Base-by-base conservation (phyloP, 1,140 invertebrate species). In the Drosophila neocordata region DNA sequence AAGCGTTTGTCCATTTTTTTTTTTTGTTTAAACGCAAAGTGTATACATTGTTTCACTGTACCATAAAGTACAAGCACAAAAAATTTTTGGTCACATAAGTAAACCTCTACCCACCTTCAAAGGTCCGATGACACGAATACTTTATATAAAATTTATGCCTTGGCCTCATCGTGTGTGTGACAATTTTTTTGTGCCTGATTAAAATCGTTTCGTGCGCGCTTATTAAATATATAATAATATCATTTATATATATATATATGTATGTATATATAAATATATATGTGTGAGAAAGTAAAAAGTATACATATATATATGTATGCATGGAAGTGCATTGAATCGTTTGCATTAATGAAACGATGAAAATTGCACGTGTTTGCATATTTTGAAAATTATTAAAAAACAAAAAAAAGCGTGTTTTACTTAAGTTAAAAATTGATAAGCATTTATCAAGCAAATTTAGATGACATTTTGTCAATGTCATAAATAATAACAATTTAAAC, bases 121-220 rank as follows among this genome's bases (percentile, higher is more conserved):
- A 67, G 72, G 72, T 75, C 71, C 72, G 67, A 58, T 75, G 72
- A 75, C 72, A 74, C 72, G 63, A n/a, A 27, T 41, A 31, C 58
- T 22, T 74, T 64, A 58, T 73, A 44, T 51, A 24, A 68, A 60
- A 79, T 73, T 77, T 65, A 78, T 78, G 58, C 69, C 65, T 60
- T 35, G 56, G 15, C 18, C 22, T 24, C 52, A 34, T 3, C 22
- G 57, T 57, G 57, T 79, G 76, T 79, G 76, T 73, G 52, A 73
- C 75, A 79, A 56, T 69, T 79, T 69, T 79, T 62, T 58, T 51
- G 41, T 11, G 41, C 37, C 41, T 20, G 52, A 67, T 52, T 74
- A 60, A 75, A 62, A 56, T 61, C 60, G 35, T 27, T 44, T 61
- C 27, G 18, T 41, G 60, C 15, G 41, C 3, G 41, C 9, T 48